phyloP scores from a whole-genome alignment of 2,113 vertebrate species.

The Oenanthe oenanthe region DNA sequence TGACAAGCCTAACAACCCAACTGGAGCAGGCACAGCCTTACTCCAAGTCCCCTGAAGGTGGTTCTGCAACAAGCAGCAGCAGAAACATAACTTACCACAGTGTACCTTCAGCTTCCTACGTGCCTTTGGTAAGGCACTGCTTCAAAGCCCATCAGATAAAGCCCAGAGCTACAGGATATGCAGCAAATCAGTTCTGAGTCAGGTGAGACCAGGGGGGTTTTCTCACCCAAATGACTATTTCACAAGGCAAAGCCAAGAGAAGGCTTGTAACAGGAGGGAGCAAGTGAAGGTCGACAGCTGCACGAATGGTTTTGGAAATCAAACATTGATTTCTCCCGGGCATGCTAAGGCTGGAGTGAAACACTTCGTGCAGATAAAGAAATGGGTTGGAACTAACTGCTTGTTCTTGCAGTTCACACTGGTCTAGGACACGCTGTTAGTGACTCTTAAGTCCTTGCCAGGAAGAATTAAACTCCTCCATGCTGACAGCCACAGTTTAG shows the following conservation, averaged over 20 bases:
- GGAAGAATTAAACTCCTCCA: conserved; percentile 53
- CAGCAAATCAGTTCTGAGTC: background rate
- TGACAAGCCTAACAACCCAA: background rate
- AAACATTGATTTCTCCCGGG: background rate
- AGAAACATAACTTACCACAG: background rate
- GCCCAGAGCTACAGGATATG: background rate
- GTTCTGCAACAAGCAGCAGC: background rate
- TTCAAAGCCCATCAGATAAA: background rate
- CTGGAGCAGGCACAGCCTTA: background rate
- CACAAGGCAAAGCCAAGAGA: background rate
- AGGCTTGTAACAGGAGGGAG: background rate
- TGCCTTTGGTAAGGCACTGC: background rate
- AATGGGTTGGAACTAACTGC: background rate
- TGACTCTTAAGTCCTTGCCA: conserved; percentile 12
- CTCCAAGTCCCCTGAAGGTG: background rate
- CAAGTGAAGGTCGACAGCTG: background rate
- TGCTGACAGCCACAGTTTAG: conserved; percentile 56
- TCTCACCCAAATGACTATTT: background rate
- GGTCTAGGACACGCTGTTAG: background rate
- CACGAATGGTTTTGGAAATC: background rate
- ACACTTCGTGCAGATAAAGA: background rate
- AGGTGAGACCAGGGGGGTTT: background rate
- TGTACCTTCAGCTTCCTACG: accelerated
- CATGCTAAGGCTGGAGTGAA: background rate
- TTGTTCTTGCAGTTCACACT: background rate